A percentile compares a stretch with the other conserved stretches of the same genome.
phyloP scores from a whole-genome alignment of 1,140 invertebrate genomes.

The Copidosoma floridanum region DNA sequence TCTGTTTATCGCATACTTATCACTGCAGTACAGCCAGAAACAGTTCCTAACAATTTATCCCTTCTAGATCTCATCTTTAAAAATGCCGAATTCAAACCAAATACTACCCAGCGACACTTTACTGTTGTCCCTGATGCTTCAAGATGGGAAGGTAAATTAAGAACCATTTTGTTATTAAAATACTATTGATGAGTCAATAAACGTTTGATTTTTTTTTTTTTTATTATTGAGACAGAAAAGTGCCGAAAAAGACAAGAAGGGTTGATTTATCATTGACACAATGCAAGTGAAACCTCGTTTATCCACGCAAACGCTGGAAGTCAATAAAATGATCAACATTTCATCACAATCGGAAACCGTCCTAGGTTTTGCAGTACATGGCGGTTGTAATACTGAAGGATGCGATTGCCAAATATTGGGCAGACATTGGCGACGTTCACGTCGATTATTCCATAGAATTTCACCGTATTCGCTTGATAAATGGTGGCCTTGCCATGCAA shows the following conservation, averaged over 20 bases:
- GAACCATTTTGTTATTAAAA: too few species aligned
- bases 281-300: slow-evolving; percentile 77
- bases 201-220: too few species aligned
- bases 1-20: slow-evolving; percentile 88
- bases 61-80: slow-evolving; percentile 58
- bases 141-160: slow-evolving; percentile 78
- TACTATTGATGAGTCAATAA: too few species aligned
- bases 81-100: slow-evolving; percentile 73
- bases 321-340: slow-evolving; percentile 76
- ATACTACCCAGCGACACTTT: slow-evolving; percentile 82
- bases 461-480: slow-evolving; percentile 75
- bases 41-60: slow-evolving; percentile 51
- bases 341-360: slow-evolving; percentile 65
- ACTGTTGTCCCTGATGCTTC: slow-evolving; percentile 80
- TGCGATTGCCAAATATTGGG: slow-evolving; percentile 94
- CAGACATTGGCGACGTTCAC: slow-evolving; percentile 76
- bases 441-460: slow-evolving; percentile 79
- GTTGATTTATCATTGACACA: slow-evolving; percentile 79
- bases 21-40: slow-evolving; percentile 80
- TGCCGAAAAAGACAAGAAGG: slow-evolving; percentile 65
- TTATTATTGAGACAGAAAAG: slow-evolving; percentile 58
- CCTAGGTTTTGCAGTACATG: slow-evolving; percentile 71
- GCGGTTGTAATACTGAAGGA: slow-evolving; percentile 77
- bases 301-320: slow-evolving; percentile 76
- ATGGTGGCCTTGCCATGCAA: slow-evolving; percentile 66